A percentile compares a stretch with the other conserved stretches of the same genome.
These are phyloP conservation scores for Bombylius major DNA, from an alignment of 2,888 invertebrate species.

Conservation along the genomic window DNA sequence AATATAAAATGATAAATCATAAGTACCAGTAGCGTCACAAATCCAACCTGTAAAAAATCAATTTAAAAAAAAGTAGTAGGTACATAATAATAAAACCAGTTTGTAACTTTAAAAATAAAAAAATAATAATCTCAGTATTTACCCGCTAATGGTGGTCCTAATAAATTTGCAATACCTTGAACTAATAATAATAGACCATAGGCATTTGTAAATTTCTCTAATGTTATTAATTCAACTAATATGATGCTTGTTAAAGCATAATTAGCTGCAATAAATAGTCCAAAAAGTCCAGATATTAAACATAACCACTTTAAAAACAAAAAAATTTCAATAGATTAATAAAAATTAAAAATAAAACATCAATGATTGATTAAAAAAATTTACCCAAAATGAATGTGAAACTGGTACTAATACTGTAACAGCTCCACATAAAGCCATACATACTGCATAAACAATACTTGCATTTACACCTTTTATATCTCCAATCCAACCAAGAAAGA, in stretches of 20 bases:
- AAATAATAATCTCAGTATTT: slow-evolving; percentile 18
- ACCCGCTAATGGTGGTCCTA: slow-evolving; percentile 88
- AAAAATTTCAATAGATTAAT: background rate
- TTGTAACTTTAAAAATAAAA: background rate
- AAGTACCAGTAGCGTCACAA: slow-evolving; percentile 62
- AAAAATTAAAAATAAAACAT: background rate
- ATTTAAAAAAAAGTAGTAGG: background rate
- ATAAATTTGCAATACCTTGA: slow-evolving; percentile 79
- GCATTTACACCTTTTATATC: slow-evolving; percentile 69
- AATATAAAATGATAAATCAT: slow-evolving; percentile 68
- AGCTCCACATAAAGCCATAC: slow-evolving; percentile 60
- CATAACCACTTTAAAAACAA: slow-evolving; percentile 40
- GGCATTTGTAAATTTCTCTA: slow-evolving; percentile 82
- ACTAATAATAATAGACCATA: slow-evolving; percentile 78
- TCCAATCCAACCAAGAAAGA: slow-evolving; percentile 75
- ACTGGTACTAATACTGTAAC: slow-evolving; percentile 56
- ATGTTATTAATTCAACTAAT: slow-evolving; percentile 75
- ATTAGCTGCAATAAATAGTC: slow-evolving; percentile 82
- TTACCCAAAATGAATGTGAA: slow-evolving; percentile 25
- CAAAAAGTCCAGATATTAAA: slow-evolving; percentile 63
- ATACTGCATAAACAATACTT: slow-evolving; percentile 64
- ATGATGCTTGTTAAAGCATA: slow-evolving; percentile 85
- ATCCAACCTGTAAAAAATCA: slow-evolving; percentile 55
- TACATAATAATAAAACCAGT: background rate
- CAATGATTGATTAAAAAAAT: background rate